Evolutionary conservation across 2,888 invertebrate species (phyloP).

Genomic region (Drosophila neotestacea): DNA sequence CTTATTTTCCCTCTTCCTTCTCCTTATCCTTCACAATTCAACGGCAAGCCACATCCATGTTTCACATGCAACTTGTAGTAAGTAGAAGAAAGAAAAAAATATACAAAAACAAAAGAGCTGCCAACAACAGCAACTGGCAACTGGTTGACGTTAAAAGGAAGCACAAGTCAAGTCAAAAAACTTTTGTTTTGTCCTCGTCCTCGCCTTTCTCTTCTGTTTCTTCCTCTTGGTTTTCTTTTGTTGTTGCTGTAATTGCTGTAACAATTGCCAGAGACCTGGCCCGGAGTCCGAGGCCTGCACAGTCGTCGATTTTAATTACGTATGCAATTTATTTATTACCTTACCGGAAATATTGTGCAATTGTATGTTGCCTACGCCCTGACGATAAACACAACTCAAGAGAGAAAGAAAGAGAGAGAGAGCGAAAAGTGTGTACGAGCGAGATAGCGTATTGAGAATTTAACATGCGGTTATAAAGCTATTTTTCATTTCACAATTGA

Average conservation of each 20-base stretch:
- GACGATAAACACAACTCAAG: conserved; percentile 25
- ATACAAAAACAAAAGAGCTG: conserved; percentile 39
- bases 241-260: conserved; percentile 67
- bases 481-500: conserved; percentile 78
- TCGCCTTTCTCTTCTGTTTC: background rate
- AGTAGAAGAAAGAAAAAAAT: conserved; percentile 22
- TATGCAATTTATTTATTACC: conserved; percentile 82
- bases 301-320: conserved; percentile 82
- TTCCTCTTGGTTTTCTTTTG: conserved; percentile 20
- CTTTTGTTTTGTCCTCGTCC: conserved; percentile 54
- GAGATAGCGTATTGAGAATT: conserved; percentile 37
- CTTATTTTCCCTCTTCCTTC: background rate
- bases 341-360: conserved; percentile 79
- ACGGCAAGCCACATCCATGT: conserved; percentile 60
- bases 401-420: background rate
- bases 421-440: background rate
- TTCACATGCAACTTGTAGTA: conserved; percentile 71
- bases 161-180: conserved; percentile 75
- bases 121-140: conserved; percentile 62
- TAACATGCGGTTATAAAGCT: conserved; percentile 74
- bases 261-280: conserved; percentile 51
- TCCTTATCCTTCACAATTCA: background rate
- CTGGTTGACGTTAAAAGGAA: conserved; percentile 78
- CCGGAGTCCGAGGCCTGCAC: conserved; percentile 50
- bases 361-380: conserved; percentile 59